phyloP scores from a whole-genome alignment of 2,113 vertebrate species.

The Bombycilla garrulus region DNA sequence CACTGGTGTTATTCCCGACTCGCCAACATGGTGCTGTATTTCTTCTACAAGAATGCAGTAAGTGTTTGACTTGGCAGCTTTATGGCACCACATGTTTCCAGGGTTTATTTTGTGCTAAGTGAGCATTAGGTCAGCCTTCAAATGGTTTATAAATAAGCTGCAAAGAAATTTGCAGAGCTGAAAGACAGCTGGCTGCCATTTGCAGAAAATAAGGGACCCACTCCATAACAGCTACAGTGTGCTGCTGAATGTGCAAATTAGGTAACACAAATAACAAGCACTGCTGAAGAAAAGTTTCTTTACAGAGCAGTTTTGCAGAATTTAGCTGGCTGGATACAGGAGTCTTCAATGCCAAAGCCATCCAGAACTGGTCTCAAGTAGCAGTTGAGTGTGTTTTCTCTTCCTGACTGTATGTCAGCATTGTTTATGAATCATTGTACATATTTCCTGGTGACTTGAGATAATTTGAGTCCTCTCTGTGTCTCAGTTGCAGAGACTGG shows the following conservation, averaged over 20 bases:
- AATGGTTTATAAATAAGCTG: constrained; percentile 53
- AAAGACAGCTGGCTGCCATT: constrained; percentile 68
- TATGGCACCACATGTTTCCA: constrained; percentile 12
- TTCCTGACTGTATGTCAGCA: background rate
- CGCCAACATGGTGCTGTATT: constrained; percentile 98
- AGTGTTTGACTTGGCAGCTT: constrained; percentile 64
- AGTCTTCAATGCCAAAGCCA: background rate
- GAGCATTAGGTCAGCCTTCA: constrained; percentile 42
- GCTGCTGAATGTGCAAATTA: constrained; percentile 42
- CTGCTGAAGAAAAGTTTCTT: constrained; percentile 28
- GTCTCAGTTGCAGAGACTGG: background rate
- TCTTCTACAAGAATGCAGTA: constrained; percentile 99
- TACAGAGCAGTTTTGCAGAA: background rate
- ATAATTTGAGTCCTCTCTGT: background rate
- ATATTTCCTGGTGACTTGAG: background rate
- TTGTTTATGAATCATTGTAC: background rate
- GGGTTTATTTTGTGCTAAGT: constrained; percentile 49
- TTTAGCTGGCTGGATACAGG: background rate
- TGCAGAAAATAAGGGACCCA: background rate
- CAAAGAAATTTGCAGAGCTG: constrained; percentile 35
- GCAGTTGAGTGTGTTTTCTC: background rate
- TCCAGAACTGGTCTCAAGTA: background rate
- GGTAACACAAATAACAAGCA: constrained; percentile 43
- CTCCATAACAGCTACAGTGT: constrained; percentile 36
- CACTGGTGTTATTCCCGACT: constrained; percentile 97